Base-by-base conservation (phyloP, 1,140 invertebrate species). In the Neuroterus valhalla region DNA sequence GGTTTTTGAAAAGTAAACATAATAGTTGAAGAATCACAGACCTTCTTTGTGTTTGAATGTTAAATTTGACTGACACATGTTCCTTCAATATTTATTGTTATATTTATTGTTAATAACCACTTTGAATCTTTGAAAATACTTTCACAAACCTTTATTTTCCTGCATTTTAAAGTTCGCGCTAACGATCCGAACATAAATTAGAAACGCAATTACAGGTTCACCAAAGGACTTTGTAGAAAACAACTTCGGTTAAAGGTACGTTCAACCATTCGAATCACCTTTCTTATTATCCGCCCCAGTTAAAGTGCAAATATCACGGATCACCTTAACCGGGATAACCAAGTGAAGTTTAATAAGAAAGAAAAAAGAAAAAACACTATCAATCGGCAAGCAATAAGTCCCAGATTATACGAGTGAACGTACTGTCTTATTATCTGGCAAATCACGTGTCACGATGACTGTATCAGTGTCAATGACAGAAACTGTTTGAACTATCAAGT, bases 391-490 rank as follows among this genome's bases (percentile, higher is more conserved):
- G 55, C 74, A 78, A 81, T 80, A 74, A 78, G 73, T 76, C 19
- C n/a, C 19, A 26, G 11, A 72, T 77, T 72, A 69, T 66, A 46
- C 66, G 50, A 80, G 71, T 76, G 74, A 78, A 76, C 71, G 79
- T 74, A 72, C 76, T 71, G 73, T 78, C 75, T 26, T 72, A 78
- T 80, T 71, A 62, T 77, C 70, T 77, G 19, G 52, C n/a, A 66
- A 72, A 67, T 66, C 71, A 73, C 72, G 72, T 68, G 66, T 71
- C 50, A 68, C 66, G 68, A 75, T 62, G 62, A 79, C 55, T 62
- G 73, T 72, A 78, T 78, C 71, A 77, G 76, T 81, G 78, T 84
- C 84, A 84, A 84, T 82, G 75, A 82, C 78, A 81, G 68, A 45
- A 21, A 75, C 77, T 72, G 70, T 52, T 77, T 67, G 48, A 42